phyloP scores from a whole-genome alignment of 2,888 invertebrate genomes.

The Rhagonycha lutea region DNA sequence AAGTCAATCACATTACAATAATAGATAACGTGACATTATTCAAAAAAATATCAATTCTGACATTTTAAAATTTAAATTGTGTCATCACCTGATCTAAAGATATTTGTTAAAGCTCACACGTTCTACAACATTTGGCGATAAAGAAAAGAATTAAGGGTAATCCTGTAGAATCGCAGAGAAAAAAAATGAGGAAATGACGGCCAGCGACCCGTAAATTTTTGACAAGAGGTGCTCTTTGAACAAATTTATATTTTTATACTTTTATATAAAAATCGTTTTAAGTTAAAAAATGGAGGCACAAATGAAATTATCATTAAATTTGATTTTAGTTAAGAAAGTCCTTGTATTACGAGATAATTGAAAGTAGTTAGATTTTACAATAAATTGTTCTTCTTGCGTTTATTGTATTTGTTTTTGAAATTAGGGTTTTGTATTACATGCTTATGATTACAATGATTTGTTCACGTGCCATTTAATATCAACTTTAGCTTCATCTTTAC shows the following conservation, averaged over 20 bases:
- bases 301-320: not conserved
- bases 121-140: constrained; percentile 10
- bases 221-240: constrained; percentile 12
- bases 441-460: constrained; percentile 17
- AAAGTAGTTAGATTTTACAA: not conserved
- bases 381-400: not conserved
- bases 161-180: constrained; percentile 12
- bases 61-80: constrained; percentile 16
- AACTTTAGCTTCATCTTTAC: constrained; percentile 10
- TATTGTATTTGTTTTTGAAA: not conserved
- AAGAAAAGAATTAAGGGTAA: constrained; percentile 15
- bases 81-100: constrained; percentile 3
- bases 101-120: constrained; percentile 14
- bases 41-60: not conserved
- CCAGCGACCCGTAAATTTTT: constrained; percentile 19
- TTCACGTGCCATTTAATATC: constrained; percentile 23
- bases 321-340: not conserved
- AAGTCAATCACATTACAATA: not conserved
- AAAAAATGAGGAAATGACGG: constrained; percentile 18
- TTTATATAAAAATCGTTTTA: constrained; percentile 8
- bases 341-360: not conserved
- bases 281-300: not conserved
- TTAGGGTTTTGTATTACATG: not conserved
- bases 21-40: not conserved
- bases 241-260: constrained; percentile 10